Evolutionary conservation across 2,888 invertebrate species (phyloP).

Genomic region (Drosophila silvestris): DNA sequence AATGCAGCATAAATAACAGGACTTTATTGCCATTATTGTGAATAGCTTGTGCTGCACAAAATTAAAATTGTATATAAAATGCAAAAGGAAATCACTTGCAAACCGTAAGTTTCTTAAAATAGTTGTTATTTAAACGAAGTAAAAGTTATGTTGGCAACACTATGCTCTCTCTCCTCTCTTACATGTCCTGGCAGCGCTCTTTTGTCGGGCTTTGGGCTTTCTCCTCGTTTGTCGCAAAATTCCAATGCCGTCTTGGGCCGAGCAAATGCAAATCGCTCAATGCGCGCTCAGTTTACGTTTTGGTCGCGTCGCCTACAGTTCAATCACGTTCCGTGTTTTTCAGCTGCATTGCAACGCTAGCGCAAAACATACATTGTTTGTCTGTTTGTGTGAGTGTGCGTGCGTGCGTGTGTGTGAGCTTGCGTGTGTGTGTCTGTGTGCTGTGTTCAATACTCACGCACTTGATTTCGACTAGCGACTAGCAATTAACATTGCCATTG

Average conservation of each 20-base stretch:
- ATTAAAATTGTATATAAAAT: not conserved
- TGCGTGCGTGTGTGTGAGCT: conserved; percentile 19
- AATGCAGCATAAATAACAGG: not conserved
- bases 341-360: conserved; percentile 58
- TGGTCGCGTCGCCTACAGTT: conserved; percentile 73
- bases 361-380: conserved; percentile 45
- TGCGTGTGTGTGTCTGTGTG: conserved; percentile 20
- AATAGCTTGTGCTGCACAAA: not conserved
- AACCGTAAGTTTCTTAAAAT: not conserved
- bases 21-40: not conserved
- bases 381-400: conserved; percentile 30
- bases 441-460: conserved; percentile 33
- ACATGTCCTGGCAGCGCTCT: conserved; percentile 38
- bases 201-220: conserved; percentile 19
- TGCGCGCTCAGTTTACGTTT: conserved; percentile 70
- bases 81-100: too few species aligned
- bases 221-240: conserved; percentile 61
- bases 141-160: conserved; percentile 22
- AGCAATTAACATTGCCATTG: conserved; percentile 52
- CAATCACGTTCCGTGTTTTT: conserved; percentile 48
- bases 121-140: not conserved
- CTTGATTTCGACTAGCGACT: conserved; percentile 27
- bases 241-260: conserved; percentile 61
- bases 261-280: conserved; percentile 39
- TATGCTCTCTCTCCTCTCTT: conserved; percentile 9